These are phyloP conservation scores for Copidosoma floridanum DNA, from an alignment of 1,140 invertebrate genomes.

Conservation along the genomic window DNA sequence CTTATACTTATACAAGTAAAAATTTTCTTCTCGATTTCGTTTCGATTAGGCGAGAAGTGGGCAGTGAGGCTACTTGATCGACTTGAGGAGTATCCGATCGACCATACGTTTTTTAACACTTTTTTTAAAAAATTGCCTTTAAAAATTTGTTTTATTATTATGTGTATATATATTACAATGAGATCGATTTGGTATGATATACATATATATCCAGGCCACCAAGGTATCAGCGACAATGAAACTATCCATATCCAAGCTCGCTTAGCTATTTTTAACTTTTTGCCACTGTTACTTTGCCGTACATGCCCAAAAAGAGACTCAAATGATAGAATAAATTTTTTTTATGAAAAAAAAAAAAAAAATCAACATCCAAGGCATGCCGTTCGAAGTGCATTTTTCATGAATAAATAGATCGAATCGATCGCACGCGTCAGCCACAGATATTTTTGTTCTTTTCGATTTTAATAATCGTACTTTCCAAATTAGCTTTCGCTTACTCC, in stretches of 20 bases:
- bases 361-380: not conserved
- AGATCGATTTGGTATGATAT: constrained; percentile 55
- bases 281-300: constrained; percentile 2
- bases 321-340: too few species aligned
- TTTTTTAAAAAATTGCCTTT: constrained; percentile 47
- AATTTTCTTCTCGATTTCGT: constrained; percentile 7
- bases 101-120: constrained; percentile 45
- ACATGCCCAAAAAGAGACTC: constrained; percentile 3
- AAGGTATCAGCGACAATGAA: constrained; percentile 36
- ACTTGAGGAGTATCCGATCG: constrained; percentile 31
- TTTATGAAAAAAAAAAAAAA: too few species aligned
- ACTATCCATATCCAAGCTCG: too few species aligned
- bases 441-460: too few species aligned
- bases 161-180: too few species aligned
- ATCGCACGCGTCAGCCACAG: constrained; percentile 19
- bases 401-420: constrained; percentile 19
- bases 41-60: constrained; percentile 14
- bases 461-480: not conserved
- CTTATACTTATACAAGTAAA: constrained; percentile 6
- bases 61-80: constrained; percentile 25
- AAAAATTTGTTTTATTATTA: constrained; percentile 41
- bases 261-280: not conserved
- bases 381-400: constrained; percentile 8
- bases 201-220: constrained; percentile 51
- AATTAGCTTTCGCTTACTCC: constrained; percentile 22